These are phyloP conservation scores for Oryzias javanicus DNA, from an alignment of 2,113 vertebrate genomes.

Conservation along the genomic window DNA sequence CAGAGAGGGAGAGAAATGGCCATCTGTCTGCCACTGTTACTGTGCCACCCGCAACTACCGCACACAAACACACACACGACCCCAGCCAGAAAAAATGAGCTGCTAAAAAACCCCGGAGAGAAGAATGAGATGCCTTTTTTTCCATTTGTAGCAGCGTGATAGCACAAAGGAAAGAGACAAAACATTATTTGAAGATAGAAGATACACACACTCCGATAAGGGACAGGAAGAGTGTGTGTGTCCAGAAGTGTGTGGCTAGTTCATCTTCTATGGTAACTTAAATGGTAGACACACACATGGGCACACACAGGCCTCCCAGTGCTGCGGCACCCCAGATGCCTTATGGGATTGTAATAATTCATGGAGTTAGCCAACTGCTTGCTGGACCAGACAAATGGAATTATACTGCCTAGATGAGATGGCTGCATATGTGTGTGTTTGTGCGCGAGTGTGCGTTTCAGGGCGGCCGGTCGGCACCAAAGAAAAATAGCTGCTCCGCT, in stretches of 20 bases:
- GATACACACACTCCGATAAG: conserved; percentile 79
- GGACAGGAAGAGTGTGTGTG: conserved; percentile 42
- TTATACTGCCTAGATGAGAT: conserved; percentile 79
- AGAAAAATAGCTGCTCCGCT: conserved; percentile 58
- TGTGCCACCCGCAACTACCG: conserved; percentile 52
- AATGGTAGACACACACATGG: conserved; percentile 84
- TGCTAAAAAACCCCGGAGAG: conserved; percentile 73
- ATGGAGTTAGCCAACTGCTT: conserved; percentile 82
- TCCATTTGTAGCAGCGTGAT: conserved; percentile 77
- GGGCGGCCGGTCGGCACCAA: conserved; percentile 40
- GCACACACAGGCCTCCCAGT: conserved; percentile 51
- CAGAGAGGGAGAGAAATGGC: conserved; percentile 60
- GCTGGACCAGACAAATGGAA: conserved; percentile 80
- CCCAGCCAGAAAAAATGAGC: conserved; percentile 60
- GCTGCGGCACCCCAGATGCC: conserved; percentile 58
- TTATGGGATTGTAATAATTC: conserved; percentile 86
- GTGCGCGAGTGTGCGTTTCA: conserved; percentile 37
- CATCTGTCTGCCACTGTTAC: conserved; percentile 66
- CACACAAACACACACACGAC: conserved; percentile 30
- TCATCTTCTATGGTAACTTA: conserved; percentile 96
- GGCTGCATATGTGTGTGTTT: conserved; percentile 44
- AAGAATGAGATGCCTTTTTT: conserved; percentile 79
- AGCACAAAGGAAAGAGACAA: conserved; percentile 81
- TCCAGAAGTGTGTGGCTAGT: conserved; percentile 76
- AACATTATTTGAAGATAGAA: conserved; percentile 81